These are phyloP conservation scores for Petrocephalus microphthalmus DNA, from an alignment of 2,113 vertebrate species.

Conservation along the genomic window DNA sequence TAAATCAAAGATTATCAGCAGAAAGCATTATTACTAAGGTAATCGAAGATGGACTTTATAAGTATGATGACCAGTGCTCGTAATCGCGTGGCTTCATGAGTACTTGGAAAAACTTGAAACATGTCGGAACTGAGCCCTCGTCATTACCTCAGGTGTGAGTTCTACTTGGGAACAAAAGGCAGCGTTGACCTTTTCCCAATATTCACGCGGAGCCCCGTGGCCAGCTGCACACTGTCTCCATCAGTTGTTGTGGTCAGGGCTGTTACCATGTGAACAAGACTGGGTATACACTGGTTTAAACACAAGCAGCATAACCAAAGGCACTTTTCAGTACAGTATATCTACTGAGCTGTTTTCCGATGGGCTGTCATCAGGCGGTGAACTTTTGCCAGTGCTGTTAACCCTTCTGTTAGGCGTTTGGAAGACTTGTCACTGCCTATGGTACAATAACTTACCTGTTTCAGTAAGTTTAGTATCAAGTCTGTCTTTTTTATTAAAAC, in stretches of 20 bases:
- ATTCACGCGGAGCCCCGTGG: neutral
- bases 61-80: constrained; percentile 34
- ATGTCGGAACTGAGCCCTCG: neutral
- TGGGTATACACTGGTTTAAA: constrained; percentile 54
- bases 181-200: neutral
- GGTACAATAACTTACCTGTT: neutral
- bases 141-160: constrained; percentile 9
- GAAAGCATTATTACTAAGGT: constrained; percentile 58
- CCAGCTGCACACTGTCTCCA: neutral
- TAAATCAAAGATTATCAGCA: constrained; percentile 64
- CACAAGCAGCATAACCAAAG: neutral
- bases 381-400: neutral
- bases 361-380: neutral
- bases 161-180: neutral
- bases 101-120: neutral
- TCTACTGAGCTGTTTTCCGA: neutral
- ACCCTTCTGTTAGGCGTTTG: neutral
- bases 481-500: neutral
- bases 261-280: constrained; percentile 38
- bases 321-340: neutral
- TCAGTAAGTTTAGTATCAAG: neutral
- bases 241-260: constrained; percentile 15
- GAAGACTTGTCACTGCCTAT: neutral
- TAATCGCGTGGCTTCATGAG: neutral
- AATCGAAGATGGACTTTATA: constrained; percentile 57